phyloP scores from a whole-genome alignment of 1,140 invertebrate genomes.

The Aphaenogaster floridana region DNA sequence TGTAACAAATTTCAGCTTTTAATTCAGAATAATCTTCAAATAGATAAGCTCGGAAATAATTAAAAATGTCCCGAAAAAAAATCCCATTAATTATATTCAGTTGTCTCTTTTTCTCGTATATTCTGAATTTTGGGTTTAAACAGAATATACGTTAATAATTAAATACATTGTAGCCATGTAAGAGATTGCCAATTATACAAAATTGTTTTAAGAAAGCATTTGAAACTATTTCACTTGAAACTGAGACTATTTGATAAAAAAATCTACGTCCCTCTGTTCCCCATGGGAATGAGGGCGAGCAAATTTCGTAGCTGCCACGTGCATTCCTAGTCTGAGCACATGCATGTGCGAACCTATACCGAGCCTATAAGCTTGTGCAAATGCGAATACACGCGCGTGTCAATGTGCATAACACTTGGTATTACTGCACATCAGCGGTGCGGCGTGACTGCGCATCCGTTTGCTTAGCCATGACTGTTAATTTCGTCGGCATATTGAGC shows the following conservation, averaged over 20 bases:
- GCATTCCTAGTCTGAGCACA: constrained; percentile 30
- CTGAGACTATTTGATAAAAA: constrained; percentile 3
- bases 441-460: constrained; percentile 57
- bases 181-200: not conserved
- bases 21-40: not conserved
- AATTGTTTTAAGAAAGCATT: not conserved
- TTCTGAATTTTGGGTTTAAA: not conserved
- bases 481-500: constrained; percentile 59
- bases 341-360: not conserved
- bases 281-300: not conserved
- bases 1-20: not conserved
- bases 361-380: constrained; percentile 46
- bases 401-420: constrained; percentile 55
- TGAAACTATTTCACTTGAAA: not conserved
- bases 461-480: constrained; percentile 54
- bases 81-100: not conserved
- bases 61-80: not conserved
- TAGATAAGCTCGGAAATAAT: not conserved
- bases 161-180: not conserved
- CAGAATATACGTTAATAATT: not conserved
- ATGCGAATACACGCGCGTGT: constrained; percentile 42
- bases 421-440: constrained; percentile 49
- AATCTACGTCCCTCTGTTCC: not conserved
- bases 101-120: not conserved
- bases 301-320: not conserved